phyloP scores from a whole-genome alignment of 2,113 vertebrate species.

The Brachirus orientalis region DNA sequence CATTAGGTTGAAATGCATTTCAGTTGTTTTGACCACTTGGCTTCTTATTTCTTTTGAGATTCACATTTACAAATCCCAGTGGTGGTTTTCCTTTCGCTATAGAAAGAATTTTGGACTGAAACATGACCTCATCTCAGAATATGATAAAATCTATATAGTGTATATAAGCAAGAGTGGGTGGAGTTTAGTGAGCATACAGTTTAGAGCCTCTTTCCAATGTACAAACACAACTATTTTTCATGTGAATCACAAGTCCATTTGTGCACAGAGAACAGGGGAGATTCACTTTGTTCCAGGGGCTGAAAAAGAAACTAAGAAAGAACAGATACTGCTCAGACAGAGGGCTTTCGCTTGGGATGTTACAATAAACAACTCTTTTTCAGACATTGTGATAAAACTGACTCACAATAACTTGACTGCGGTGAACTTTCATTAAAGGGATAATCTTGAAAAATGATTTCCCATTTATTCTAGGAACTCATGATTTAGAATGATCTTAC shows the following conservation, averaged over 20 bases:
- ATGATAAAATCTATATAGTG: constrained; percentile 10
- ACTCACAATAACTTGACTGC: too few species aligned
- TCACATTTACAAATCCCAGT: constrained; percentile 15
- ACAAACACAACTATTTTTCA: neutral
- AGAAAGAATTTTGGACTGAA: neutral
- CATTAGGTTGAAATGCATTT: constrained; percentile 28
- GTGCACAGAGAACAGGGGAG: too few species aligned
- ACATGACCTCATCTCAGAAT: constrained; percentile 4
- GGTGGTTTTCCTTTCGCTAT: constrained; percentile 18
- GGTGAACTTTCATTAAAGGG: too few species aligned
- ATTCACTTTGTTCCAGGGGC: neutral
- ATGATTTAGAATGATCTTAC: too few species aligned
- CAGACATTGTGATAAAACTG: too few species aligned
- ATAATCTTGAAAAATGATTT: too few species aligned
- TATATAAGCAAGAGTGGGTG: neutral
- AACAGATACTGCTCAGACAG: too few species aligned
- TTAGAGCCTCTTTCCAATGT: too few species aligned
- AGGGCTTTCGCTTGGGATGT: neutral
- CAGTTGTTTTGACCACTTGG: constrained; percentile 29
- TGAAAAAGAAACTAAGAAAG: neutral
- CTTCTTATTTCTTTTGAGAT: constrained; percentile 41
- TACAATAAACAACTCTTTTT: too few species aligned
- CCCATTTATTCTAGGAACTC: too few species aligned
- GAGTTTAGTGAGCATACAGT: neutral
- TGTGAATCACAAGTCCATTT: neutral